A percentile compares a stretch with the other conserved stretches of the same genome.
Conservation (phyloP, 2,888 invertebrate genomes). For the Mesochorus sp. region DNA sequence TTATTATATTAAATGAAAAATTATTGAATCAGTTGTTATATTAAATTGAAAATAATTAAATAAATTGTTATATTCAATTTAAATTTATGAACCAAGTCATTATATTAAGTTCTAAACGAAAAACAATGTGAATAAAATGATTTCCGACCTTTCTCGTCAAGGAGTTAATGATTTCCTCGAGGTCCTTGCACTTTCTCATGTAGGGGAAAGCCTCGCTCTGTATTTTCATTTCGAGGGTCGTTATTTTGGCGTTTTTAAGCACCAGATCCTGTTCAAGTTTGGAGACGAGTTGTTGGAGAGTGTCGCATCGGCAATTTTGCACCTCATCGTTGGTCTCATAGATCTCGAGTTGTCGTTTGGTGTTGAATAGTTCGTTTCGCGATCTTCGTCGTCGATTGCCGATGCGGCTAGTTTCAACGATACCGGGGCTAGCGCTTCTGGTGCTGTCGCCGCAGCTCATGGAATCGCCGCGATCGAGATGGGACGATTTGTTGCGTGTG, state of each 20-base stretch:
- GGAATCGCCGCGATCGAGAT: conserved; percentile 77
- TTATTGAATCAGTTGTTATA: not conserved
- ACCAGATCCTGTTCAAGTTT: conserved; percentile 74
- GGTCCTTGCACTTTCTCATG: conserved; percentile 74
- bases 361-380: conserved; percentile 71
- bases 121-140: not conserved
- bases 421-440: conserved; percentile 69
- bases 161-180: conserved; percentile 69
- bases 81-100: not conserved
- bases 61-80: not conserved
- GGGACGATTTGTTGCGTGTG: conserved; percentile 71
- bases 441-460: conserved; percentile 64
- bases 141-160: conserved; percentile 68
- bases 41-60: not conserved
- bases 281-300: conserved; percentile 67
- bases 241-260: conserved; percentile 73
- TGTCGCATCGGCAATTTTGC: conserved; percentile 47
- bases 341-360: conserved; percentile 68
- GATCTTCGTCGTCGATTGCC: conserved; percentile 66
- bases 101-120: not conserved
- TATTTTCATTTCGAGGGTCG: conserved; percentile 74
- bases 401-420: conserved; percentile 58
- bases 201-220: conserved; percentile 74
- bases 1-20: not conserved
- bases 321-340: conserved; percentile 41